Evolutionary conservation across 2,113 vertebrate species (phyloP).

Genomic region (Tretioscincus oriximinensis): DNA sequence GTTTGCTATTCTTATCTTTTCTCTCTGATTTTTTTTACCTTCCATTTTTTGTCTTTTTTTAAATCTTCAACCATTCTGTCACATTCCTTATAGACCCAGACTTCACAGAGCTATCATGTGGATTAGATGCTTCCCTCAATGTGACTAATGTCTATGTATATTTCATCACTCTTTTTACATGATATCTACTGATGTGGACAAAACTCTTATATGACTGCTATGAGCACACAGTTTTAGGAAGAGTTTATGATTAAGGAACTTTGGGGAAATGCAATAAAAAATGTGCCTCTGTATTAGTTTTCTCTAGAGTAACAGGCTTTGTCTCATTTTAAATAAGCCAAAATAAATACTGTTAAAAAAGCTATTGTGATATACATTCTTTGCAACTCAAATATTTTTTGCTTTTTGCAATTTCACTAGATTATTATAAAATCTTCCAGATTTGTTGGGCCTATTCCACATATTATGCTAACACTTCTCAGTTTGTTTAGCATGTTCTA

Average conservation of each 20-base stretch:
- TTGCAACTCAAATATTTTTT: no score
- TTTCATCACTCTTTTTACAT: not conserved
- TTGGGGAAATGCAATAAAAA: not conserved
- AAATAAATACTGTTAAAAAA: no score
- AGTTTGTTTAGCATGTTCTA: conserved; percentile 10
- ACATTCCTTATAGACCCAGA: not conserved
- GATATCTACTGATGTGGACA: not conserved
- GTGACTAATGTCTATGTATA: not conserved
- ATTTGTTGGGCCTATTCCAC: conserved; percentile 15
- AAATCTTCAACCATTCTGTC: not conserved
- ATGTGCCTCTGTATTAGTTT: no score
- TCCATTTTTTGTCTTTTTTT: not conserved
- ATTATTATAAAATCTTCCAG: conserved; percentile 19
- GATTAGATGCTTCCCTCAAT: not conserved
- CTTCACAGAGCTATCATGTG: not conserved
- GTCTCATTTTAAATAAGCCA: no score
- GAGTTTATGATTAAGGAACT: not conserved
- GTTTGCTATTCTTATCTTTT: not conserved
- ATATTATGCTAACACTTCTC: conserved; percentile 9
- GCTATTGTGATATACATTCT: no score
- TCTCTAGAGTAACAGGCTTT: no score
- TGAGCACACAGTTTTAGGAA: not conserved
- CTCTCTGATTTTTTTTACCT: not conserved
- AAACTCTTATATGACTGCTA: not conserved
- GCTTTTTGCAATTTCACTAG: not conserved